phyloP scores from a whole-genome alignment of 1,140 invertebrate genomes.

The Belonocnema kinseyi region DNA sequence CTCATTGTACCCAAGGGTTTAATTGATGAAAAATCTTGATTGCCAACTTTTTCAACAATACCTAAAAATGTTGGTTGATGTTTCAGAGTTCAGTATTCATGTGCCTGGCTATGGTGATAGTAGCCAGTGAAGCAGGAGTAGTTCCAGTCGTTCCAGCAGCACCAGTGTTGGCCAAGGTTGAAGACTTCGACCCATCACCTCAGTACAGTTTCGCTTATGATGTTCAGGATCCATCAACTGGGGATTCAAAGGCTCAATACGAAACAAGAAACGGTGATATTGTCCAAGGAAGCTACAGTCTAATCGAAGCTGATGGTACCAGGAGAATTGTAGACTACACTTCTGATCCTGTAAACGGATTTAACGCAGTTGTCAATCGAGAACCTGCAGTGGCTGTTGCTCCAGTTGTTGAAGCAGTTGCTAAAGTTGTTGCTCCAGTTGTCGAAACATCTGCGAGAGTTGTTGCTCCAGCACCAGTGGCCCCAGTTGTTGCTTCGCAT shows the following conservation, averaged over 20 bases:
- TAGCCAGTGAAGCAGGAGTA: slow-evolving; percentile 45
- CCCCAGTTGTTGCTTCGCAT: slow-evolving; percentile 37
- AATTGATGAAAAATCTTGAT: neutral
- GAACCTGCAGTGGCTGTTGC: slow-evolving; percentile 70
- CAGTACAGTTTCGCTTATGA: slow-evolving; percentile 75
- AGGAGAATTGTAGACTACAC: slow-evolving; percentile 79
- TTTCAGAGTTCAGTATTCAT: slow-evolving; percentile 47
- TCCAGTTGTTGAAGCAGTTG: slow-evolving; percentile 43
- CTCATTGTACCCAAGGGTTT: neutral
- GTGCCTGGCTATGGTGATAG: slow-evolving; percentile 38
- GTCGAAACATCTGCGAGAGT: slow-evolving; percentile 44
- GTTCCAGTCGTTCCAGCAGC: slow-evolving; percentile 55
- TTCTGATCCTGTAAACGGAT: slow-evolving; percentile 79
- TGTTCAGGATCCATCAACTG: slow-evolving; percentile 74
- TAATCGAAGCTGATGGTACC: slow-evolving; percentile 77
- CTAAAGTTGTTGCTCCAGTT: slow-evolving; percentile 44
- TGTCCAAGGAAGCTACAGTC: slow-evolving; percentile 75
- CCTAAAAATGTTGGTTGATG: neutral
- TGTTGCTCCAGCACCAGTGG: slow-evolving; percentile 41
- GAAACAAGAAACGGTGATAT: slow-evolving; percentile 75
- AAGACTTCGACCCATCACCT: slow-evolving; percentile 61
- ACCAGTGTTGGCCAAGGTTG: slow-evolving; percentile 61
- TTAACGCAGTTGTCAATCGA: slow-evolving; percentile 80
- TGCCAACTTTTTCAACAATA: neutral
- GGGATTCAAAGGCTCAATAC: slow-evolving; percentile 76